Evolutionary conservation across 2,888 invertebrate genomes (phyloP), one percentile per base, ranked within the genome.

Genomic region (Ormyrus nitidulus): DNA sequence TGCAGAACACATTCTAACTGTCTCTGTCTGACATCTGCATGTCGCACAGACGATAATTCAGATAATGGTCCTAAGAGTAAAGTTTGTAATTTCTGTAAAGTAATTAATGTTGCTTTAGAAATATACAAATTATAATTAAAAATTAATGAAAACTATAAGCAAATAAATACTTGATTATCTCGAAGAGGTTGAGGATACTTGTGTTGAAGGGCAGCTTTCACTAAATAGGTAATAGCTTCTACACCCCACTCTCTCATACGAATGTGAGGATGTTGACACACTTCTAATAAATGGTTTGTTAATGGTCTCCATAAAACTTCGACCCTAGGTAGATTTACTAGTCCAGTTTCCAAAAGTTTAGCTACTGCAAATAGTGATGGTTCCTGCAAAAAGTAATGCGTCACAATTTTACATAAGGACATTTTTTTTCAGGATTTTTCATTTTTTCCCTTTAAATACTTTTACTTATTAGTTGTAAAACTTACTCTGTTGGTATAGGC

Each of bases 181-280:
- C 95, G 94, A 1, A 96, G 92, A 0, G 97, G 96, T 81, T 96
- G 93, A 10, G 94, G 94, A 89, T 97, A 96, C 88, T 96, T 96
- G 88, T 95, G 96, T 84, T 95, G 95, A 84, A 99, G 93, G 2
- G 98, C 98, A 0, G 97, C 95, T 89, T 96, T 97, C 0, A 99
- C 97, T 66, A 99, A 92, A 88, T 97, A 97, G 0, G 99, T 98
- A 74, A 99, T 95, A 0, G 98, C 98, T 91, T 98, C 98, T 0
- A 98, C 98, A 0, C 99, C 99, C 98, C 98, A 99, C 90, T 98
- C 98, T 56, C 99, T 92, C 97, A 99, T 97, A 83, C 97, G 92
- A 84, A 97, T 96, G 87, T 97, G 98, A 0, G 98, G 97, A 91
- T 98, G 98, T 89, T 97, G 97, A 88, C 98, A 98, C 81, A 98